Evolutionary conservation across 2,797 vertebrate species (phyloP).

Genomic region (Ceryle rudis): DNA sequence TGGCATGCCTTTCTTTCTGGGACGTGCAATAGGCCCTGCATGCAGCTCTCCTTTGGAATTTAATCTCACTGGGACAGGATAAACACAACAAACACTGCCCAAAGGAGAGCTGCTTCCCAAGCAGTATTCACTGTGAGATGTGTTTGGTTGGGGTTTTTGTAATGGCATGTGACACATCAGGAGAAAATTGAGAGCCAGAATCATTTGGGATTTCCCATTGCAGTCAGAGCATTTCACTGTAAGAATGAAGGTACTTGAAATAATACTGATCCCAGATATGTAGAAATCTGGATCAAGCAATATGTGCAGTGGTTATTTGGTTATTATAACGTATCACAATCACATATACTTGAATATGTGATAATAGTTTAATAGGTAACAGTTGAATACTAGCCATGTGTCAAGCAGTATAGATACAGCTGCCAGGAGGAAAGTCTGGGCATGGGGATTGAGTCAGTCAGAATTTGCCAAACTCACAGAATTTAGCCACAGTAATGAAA

Average conservation of each 20-base stretch:
- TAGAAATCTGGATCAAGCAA: neutral
- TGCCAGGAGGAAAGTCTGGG: neutral
- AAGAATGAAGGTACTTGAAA: neutral
- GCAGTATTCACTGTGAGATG: neutral
- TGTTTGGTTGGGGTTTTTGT: neutral
- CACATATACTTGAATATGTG: neutral
- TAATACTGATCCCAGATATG: neutral
- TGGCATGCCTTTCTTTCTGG: neutral
- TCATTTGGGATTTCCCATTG: neutral
- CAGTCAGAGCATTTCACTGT: neutral
- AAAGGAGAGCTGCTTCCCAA: neutral
- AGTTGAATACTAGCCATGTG: neutral
- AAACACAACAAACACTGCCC: neutral
- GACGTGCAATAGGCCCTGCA: neutral
- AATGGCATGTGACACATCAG: neutral
- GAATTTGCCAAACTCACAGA: neutral
- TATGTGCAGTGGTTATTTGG: neutral
- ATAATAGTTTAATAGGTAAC: neutral
- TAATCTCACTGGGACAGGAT: neutral
- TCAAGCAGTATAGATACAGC: neutral
- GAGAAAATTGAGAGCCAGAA: neutral
- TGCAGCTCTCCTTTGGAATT: neutral
- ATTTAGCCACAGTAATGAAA: constrained; percentile 15
- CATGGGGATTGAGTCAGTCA: neutral
- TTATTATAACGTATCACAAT: neutral